Evolutionary conservation across 2,888 invertebrate genomes (phyloP), one percentile per base, ranked within the genome.

Genomic region (Hoplodrina blanda): DNA sequence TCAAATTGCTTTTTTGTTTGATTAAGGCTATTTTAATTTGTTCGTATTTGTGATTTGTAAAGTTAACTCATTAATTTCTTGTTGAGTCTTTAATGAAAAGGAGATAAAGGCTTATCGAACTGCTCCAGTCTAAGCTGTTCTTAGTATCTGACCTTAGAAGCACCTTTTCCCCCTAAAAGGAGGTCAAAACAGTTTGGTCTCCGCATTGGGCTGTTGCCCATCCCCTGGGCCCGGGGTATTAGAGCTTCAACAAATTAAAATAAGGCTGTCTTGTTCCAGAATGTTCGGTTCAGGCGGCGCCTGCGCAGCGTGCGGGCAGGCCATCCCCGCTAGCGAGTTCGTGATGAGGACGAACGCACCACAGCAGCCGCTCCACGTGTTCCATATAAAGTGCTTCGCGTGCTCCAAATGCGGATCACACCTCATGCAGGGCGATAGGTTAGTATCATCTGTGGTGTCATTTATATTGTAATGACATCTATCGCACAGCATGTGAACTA

Each of bases 381-480:
- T 98, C 97, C 99, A 99, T 97, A 97, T 99, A 96, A 98, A 98
- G 96, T 99, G 99, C 96, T 99, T 99, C 97, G 97, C 98, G 87
- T 99, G 99, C 97, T 98, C 98, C 95, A 98, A 99, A 95, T 99
- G 99, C 95, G 98, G 98, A 88, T 97, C 97, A 89, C 98, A 97
- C 94, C 97, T 99, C 89, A 97, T 98, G 94, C 97, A 98, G 88
- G 99, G 99, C 88, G 99, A 99, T 97, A 97, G 98, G 97, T 97
- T 91, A 94, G 92, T 81, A 62, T 41, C 44, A 15, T 15, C 0
- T 41, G 11, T 37, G 1, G 1, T 37, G 7, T 37, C 7, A 37
- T 37, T 37, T 37, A 37, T 6, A 37, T n/a, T n/a, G n/a, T n/a
- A n/a, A n/a, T n/a, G n/a, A n/a, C n/a, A n/a, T n/a, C n/a, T n/a